phyloP scores from a whole-genome alignment of 2,888 invertebrate genomes.

The Drosophila diplacantha region DNA sequence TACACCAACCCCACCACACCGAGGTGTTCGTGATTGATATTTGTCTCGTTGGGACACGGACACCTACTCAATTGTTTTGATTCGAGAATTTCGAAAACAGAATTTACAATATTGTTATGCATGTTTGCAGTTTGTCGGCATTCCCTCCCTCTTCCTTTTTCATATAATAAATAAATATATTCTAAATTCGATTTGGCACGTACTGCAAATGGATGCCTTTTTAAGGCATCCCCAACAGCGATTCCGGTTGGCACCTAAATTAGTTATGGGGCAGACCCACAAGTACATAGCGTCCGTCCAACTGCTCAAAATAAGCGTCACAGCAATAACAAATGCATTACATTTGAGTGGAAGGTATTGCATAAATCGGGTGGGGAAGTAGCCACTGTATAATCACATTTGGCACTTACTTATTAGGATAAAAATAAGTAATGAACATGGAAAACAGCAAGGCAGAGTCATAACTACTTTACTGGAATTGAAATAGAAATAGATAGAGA shows the following conservation, averaged over 20 bases:
- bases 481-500: too few species aligned
- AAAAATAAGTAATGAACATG: not conserved
- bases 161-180: slow-evolving; percentile 6
- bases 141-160: not conserved
- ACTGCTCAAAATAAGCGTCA: slow-evolving; percentile 1
- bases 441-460: not conserved
- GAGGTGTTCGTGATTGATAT: slow-evolving; percentile 50
- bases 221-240: slow-evolving; percentile 27
- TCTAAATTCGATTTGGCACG: slow-evolving; percentile 30
- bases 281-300: slow-evolving; percentile 5
- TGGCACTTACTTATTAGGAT: not conserved
- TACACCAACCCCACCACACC: slow-evolving; percentile 3
- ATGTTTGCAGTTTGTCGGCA: slow-evolving; percentile 20
- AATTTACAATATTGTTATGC: slow-evolving; percentile 29
- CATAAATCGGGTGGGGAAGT: not conserved
- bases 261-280: slow-evolving; percentile 28
- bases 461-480: not conserved
- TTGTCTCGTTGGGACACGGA: slow-evolving; percentile 44
- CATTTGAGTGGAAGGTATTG: not conserved
- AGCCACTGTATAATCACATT: not conserved
- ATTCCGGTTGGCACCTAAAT: slow-evolving; percentile 18
- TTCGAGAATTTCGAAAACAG: slow-evolving; percentile 24
- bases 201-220: slow-evolving; percentile 25
- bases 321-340: slow-evolving; percentile 10
- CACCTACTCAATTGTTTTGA: slow-evolving; percentile 60